A percentile compares a stretch with the other conserved stretches of the same genome.
These are phyloP conservation scores for Ceyx margarethae DNA, from an alignment of 2,113 vertebrate species.

Conservation along the genomic window DNA sequence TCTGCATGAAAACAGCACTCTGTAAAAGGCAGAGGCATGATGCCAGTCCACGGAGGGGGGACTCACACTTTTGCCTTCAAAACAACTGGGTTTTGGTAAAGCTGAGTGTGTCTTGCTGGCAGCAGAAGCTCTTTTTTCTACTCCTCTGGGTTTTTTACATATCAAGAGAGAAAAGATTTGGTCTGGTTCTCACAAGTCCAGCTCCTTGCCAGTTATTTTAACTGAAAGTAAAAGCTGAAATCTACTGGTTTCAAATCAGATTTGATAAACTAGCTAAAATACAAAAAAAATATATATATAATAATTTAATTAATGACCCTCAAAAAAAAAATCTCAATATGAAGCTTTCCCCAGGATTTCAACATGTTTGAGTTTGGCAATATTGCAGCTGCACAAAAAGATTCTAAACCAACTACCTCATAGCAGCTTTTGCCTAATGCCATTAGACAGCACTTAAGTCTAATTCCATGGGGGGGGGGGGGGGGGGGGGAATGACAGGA, in stretches of 20 bases:
- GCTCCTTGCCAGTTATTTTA: not conserved
- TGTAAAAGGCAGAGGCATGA: fast-evolving
- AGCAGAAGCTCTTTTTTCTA: not conserved
- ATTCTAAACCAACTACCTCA: not conserved
- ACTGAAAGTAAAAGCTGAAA: not conserved
- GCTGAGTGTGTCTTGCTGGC: not conserved
- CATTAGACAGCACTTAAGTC: not conserved
- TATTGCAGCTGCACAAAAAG: not conserved
- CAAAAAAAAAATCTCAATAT: not conserved
- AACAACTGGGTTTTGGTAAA: not conserved
- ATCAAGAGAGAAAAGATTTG: not conserved
- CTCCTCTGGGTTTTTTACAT: not conserved
- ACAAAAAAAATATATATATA: too few species aligned
- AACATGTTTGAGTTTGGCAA: not conserved
- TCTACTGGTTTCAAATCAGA: not conserved
- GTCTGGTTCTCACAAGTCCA: not conserved
- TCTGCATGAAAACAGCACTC: fast-evolving
- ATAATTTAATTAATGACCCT: not conserved
- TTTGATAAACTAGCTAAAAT: not conserved
- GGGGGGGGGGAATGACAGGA: too few species aligned
- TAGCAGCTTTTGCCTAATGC: not conserved
- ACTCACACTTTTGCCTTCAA: not conserved
- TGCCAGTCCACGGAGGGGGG: not conserved
- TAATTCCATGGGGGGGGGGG: too few species aligned
- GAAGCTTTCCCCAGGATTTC: not conserved